These are phyloP conservation scores for Natator depressus DNA, from an alignment of 2,113 vertebrate genomes.

Conservation along the genomic window DNA sequence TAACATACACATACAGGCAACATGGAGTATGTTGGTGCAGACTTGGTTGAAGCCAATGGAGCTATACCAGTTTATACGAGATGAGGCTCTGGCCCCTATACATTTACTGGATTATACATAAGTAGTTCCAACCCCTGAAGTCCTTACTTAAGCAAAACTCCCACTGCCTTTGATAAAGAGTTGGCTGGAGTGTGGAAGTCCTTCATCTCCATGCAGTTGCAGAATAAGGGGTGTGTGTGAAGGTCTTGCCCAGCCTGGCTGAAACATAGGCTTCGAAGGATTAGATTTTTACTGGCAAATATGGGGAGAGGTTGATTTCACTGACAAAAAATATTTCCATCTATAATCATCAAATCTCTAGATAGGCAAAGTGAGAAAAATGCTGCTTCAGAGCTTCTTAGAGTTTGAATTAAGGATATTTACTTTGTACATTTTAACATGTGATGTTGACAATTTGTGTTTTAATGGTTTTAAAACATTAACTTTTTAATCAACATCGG, in stretches of 20 bases:
- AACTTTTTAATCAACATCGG: neutral
- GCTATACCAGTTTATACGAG: neutral
- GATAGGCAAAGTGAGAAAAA: neutral
- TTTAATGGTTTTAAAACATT: neutral
- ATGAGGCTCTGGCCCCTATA: neutral
- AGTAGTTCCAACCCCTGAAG: too few species aligned
- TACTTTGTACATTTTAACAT: neutral
- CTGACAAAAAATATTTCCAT: neutral
- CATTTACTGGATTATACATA: neutral
- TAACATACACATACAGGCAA: neutral
- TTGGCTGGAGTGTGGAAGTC: neutral
- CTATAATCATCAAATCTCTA: neutral
- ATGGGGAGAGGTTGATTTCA: neutral
- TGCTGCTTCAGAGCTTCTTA: neutral
- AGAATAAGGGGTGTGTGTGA: neutral
- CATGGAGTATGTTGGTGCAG: neutral
- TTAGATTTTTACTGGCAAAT: neutral
- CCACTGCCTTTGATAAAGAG: neutral
- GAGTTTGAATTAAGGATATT: neutral
- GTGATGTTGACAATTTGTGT: neutral
- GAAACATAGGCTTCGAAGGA: neutral
- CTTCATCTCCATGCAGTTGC: neutral
- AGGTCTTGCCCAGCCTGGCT: neutral
- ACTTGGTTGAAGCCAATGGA: neutral
- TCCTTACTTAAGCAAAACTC: neutral